Evolutionary conservation across 2,113 vertebrate genomes (phyloP), one percentile per base, ranked within the genome.

Genomic region (Colistium nudipinnis): DNA sequence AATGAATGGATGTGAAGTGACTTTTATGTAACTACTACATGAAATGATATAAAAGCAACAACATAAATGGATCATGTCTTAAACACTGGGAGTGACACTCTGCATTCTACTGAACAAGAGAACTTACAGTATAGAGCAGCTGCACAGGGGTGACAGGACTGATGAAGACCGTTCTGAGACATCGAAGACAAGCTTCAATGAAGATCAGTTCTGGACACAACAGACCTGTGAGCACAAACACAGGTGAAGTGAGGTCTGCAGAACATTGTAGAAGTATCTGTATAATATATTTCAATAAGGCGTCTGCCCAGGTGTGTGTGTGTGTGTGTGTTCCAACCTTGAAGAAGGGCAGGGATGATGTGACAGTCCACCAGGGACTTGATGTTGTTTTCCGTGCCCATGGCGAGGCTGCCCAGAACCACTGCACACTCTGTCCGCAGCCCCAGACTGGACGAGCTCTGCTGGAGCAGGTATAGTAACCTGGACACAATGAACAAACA

Each of bases 331-430:
- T 0, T 12, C 75, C 9, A 89, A 99, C 98, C 98, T 97, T 98
- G 98, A 36, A 99, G 82, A 87, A 99, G 94, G 88, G 96, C 96
- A 79, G 97, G 97, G 89, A 99, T 99, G 91, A 98, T 97, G 91
- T 98, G 97, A 88, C 97, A 99, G 93, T 99, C 98, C 88, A 99
- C 93, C 30, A 99, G 93, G 89, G 98, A 99, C 93, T 99, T 99
- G 86, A 99, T 97, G 87, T 99, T 99, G 89, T 99, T 99, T 91
- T 99, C 97, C 2, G 98, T 99, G 77, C 98, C 98, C 98, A 99
- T 99, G 47, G 98, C 96, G 35, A 99, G 93, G 87, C 98, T 99
- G 88, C 97, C 97, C 13, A 99, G 91, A 43, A 99, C 98, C 78
- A 99, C 96, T 0, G 96, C 95, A 25, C 98, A 98, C 80, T 99